Base-by-base conservation (phyloP, 2,888 invertebrate species). In the Ariolimax columbianus region DNA sequence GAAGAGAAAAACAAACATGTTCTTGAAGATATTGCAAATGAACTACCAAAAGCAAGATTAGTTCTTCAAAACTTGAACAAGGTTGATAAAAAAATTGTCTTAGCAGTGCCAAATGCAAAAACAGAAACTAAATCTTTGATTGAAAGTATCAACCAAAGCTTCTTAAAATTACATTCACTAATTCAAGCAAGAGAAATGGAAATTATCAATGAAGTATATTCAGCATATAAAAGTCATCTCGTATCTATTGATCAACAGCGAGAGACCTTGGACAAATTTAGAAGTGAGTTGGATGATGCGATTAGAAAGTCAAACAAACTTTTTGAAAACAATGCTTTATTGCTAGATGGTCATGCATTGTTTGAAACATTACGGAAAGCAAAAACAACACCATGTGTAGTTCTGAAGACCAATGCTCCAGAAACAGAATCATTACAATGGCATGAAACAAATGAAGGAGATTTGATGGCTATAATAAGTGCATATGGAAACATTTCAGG, bases 1-100 rank as follows among this genome's bases (percentile, higher is more conserved):
- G 93, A 93, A 78, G 93, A 93, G 63, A 93, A 93, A 90, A 92
- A 92, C 86, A 68, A 85, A 33, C 26, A 55, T 9, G 33, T 85
- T 6, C 40, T 85, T 43, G 55, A 38, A 33, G 77, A 81, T 26
- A 81, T 85, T 55, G 77, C 66, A 47, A 51, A n/a, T 40, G 81
- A 81, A 55, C 9, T 81, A 40, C 43, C 47, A 63, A 40, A 9
- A 14, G 85, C 82, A 11, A 66, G 23, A 43, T n/a, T 23, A 19
- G 85, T 85, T 47, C 36, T 81, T 7, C n/a, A 77, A 43, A 26
- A 68, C 30, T 66, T 85, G 40, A 77, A 55, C 11, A 77, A n/a
- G 33, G 9, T 84, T 36, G 72, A 77, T 55, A 81, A 84, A 55
- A 68, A 84, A 51, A 70, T 78, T 33, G 30, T 82, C 40, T 79